phyloP scores from a whole-genome alignment of 2,888 invertebrate species.

The Diadegma fenestrale region DNA sequence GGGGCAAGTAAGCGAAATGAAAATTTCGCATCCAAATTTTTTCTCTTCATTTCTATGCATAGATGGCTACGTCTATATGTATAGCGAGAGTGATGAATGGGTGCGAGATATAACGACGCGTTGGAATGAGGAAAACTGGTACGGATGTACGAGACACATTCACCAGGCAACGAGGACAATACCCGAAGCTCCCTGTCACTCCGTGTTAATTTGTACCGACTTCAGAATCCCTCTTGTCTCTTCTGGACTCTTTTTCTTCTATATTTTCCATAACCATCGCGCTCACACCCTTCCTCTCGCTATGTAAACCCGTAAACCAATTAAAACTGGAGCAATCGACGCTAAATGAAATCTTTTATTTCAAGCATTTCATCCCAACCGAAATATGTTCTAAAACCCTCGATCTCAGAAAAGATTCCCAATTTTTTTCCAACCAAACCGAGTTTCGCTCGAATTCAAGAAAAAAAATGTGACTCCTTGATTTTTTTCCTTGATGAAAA shows the following conservation, averaged over 20 bases:
- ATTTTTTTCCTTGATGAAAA: too few species aligned
- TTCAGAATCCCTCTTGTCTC: slow-evolving; percentile 63
- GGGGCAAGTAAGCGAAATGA: slow-evolving; percentile 77
- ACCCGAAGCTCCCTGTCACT: slow-evolving; percentile 77
- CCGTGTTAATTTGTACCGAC: slow-evolving; percentile 80
- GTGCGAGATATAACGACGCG: slow-evolving; percentile 64
- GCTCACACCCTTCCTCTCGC: not conserved
- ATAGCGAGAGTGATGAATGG: slow-evolving; percentile 73
- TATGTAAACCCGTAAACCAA: not conserved
- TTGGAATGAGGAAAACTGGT: slow-evolving; percentile 50
- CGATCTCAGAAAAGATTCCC: not conserved
- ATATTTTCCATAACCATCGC: slow-evolving; percentile 1
- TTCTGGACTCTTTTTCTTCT: slow-evolving; percentile 50
- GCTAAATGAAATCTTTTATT: not conserved
- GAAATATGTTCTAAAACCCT: not conserved
- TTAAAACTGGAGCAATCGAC: not conserved
- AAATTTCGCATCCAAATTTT: slow-evolving; percentile 84
- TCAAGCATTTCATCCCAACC: not conserved
- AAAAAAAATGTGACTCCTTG: too few species aligned
- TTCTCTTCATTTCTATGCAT: slow-evolving; percentile 59
- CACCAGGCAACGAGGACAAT: slow-evolving; percentile 76
- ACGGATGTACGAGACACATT: slow-evolving; percentile 48
- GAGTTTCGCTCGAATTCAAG: too few species aligned
- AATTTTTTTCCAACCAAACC: too few species aligned
- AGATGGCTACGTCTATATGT: slow-evolving; percentile 17